Evolutionary conservation across 2,797 vertebrate genomes (phyloP).

Genomic region (Centropyge bicolor): DNA sequence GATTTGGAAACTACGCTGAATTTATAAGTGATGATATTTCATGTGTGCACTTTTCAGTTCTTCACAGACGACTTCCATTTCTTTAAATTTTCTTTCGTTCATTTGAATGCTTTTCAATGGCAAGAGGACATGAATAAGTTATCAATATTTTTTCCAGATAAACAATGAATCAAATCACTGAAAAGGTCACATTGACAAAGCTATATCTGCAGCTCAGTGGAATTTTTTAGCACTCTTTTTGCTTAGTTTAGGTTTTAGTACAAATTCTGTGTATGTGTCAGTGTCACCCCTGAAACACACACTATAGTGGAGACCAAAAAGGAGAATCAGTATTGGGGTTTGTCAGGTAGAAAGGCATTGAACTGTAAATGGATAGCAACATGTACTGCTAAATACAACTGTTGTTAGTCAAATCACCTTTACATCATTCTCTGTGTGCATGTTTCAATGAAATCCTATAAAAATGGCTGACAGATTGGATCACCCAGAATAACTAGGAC

Average conservation of each 20-base stretch:
- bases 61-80: background rate
- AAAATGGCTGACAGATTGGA: background rate
- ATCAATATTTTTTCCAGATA: background rate
- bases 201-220: no score
- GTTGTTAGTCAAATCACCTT: background rate
- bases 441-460: background rate
- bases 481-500: background rate
- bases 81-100: no score
- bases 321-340: background rate
- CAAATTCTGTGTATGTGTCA: background rate
- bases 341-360: background rate
- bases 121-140: background rate
- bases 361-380: background rate
- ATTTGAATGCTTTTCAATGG: background rate
- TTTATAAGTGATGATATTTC: slow-evolving; percentile 2
- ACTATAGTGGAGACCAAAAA: no score
- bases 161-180: background rate
- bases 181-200: background rate
- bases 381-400: background rate
- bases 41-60: background rate
- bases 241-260: background rate
- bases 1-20: background rate
- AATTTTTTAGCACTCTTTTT: no score
- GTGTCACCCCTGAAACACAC: no score
- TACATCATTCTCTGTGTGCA: background rate